Evolutionary conservation across 2,888 invertebrate species (phyloP).

Genomic region (Metellina segmentata): DNA sequence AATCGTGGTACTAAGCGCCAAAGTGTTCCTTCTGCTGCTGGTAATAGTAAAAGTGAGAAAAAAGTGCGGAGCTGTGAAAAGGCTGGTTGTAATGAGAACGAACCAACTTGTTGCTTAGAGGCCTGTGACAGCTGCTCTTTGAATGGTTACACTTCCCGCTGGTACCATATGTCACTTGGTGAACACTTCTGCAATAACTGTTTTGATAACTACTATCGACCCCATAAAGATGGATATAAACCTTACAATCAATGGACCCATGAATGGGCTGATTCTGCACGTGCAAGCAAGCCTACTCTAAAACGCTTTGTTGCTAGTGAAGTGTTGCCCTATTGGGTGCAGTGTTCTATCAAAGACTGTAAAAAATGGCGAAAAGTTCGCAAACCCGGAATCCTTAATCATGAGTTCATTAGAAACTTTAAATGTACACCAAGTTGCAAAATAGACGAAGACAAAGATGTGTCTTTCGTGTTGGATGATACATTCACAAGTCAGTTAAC

Average conservation of each 20-base stretch:
- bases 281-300: slow-evolving; percentile 79
- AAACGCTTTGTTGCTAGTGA: slow-evolving; percentile 80
- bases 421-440: slow-evolving; percentile 49
- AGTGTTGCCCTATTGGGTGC: slow-evolving; percentile 81
- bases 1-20: neutral
- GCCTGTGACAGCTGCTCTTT: slow-evolving; percentile 79
- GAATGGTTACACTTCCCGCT: slow-evolving; percentile 80
- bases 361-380: slow-evolving; percentile 81
- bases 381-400: slow-evolving; percentile 15
- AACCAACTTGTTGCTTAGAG: slow-evolving; percentile 54
- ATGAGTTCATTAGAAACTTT: slow-evolving; percentile 63
- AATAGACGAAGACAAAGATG: slow-evolving; percentile 38
- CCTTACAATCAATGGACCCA: slow-evolving; percentile 79
- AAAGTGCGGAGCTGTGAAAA: slow-evolving; percentile 63
- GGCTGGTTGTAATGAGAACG: slow-evolving; percentile 34
- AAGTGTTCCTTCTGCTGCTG: neutral
- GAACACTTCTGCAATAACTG: slow-evolving; percentile 82
- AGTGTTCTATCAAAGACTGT: slow-evolving; percentile 80
- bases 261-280: slow-evolving; percentile 80
- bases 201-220: slow-evolving; percentile 81
- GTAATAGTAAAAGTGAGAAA: neutral
- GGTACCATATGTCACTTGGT: slow-evolving; percentile 81
- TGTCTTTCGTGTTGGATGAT: slow-evolving; percentile 34
- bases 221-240: slow-evolving; percentile 74
- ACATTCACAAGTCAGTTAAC: slow-evolving; percentile 79